Evolutionary conservation across 2,888 invertebrate genomes (phyloP), one percentile per base, ranked within the genome.

Genomic region (Pammene fasciana): DNA sequence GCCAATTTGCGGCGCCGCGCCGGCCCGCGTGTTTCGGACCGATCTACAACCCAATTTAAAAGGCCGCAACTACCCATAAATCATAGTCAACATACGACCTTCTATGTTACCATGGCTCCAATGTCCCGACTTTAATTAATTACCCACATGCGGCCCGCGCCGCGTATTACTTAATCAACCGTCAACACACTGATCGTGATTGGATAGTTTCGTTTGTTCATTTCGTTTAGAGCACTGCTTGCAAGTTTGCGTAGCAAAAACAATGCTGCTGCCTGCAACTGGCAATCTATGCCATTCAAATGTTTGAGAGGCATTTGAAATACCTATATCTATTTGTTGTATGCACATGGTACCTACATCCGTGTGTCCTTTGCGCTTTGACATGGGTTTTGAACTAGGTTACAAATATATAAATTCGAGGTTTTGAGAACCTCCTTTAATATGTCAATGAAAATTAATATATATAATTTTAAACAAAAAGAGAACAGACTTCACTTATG

Each of bases 81-180:
- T n/a, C 11, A 11, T 13, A n/a, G 6, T 13, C 18, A n/a, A 50
- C 41, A 26, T 62, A 52, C 41, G 50, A 41, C 52, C n/a, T 62
- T 62, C 18, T 10, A 2, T 38, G n/a, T 34, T 34, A 14, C 13
- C 38, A 41, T 6, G 9, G 2, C 10, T 72, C 78, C 74, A 72
- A 68, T 73, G 78, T 76, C 79, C 79, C 76, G 76, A 73, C 75
- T 75, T 80, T 83, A 86, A 88, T 87, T 87, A 87, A 88, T 87
- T 88, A 84, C 80, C 81, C 78, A 78, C 82, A 81, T 80, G 74
- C 74, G 73, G 75, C 74, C 75, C 73, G 78, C 76, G 71, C 75
- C 78, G 74, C 74, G 77, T 78, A 78, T 79, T 81, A 82, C 81
- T 83, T 85, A 82, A 84, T 85, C 85, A 83, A 80, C 81, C 80